Conservation (phyloP, 2,797 vertebrate genomes). For the Phrynocephalus forsythii region DNA sequence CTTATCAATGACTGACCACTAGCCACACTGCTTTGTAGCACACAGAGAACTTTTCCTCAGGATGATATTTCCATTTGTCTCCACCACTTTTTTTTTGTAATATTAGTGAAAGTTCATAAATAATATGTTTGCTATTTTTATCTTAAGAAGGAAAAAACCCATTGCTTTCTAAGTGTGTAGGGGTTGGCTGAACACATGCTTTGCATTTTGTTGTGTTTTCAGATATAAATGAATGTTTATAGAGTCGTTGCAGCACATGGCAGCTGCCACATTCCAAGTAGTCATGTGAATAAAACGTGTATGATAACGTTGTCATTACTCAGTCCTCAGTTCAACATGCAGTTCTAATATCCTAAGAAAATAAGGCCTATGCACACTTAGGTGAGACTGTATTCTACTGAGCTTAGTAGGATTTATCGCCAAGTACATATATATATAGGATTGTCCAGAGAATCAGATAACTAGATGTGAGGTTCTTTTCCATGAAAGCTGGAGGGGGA, state of each 20-base stretch:
- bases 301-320: conserved; percentile 28
- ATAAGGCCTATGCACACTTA: neutral
- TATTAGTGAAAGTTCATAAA: neutral
- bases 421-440: neutral
- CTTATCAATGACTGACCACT: neutral
- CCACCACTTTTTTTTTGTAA: neutral
- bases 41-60: neutral
- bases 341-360: neutral
- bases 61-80: conserved; percentile 8
- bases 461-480: neutral
- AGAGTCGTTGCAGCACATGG: neutral
- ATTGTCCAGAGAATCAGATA: neutral
- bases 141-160: conserved; percentile 14
- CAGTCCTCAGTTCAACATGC: neutral
- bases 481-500: neutral
- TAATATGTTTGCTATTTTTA: conserved; percentile 27
- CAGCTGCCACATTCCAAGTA: conserved; percentile 11
- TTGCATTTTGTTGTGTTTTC: conserved; percentile 5
- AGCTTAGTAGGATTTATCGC: neutral
- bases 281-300: neutral
- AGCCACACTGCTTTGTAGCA: neutral
- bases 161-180: conserved; percentile 30
- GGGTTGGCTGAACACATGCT: conserved; percentile 13
- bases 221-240: neutral
- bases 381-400: neutral